Conservation (phyloP, 2,797 vertebrate species). For the Falco peregrinus region DNA sequence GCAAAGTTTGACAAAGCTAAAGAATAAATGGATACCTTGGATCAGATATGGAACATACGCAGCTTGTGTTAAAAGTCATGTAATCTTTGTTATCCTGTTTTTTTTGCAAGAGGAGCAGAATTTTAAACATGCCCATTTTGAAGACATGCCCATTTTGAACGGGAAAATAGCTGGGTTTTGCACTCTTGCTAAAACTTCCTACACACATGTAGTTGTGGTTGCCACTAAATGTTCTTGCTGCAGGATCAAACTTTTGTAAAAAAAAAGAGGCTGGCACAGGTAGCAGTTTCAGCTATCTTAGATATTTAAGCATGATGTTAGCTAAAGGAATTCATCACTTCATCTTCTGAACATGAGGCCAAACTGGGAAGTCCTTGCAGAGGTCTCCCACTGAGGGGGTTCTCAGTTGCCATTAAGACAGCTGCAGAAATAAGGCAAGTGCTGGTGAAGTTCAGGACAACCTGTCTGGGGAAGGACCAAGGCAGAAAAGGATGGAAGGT, state of each 20-base stretch:
- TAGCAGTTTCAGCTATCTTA: background rate
- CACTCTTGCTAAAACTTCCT: background rate
- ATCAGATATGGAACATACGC: background rate
- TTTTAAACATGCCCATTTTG: background rate
- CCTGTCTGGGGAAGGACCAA: background rate
- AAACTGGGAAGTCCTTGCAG: background rate
- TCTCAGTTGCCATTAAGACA: background rate
- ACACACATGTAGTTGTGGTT: rapidly evolving
- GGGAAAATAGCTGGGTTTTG: background rate
- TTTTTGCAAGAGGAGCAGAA: background rate
- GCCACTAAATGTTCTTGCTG: background rate
- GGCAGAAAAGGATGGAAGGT: background rate
- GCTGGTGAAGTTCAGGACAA: background rate
- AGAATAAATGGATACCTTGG: background rate
- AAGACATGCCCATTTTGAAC: background rate
- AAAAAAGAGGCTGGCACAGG: background rate
- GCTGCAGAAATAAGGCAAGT: background rate
- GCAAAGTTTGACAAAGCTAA: background rate
- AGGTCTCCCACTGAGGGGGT: rapidly evolving
- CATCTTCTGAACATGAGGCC: background rate
- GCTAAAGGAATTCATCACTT: background rate
- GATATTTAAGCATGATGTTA: background rate
- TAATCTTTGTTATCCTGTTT: background rate
- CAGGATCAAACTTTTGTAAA: background rate
- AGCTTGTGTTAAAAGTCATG: background rate